Evolutionary conservation across 2,888 invertebrate genomes (phyloP), one percentile per base, ranked within the genome.

Genomic region (Patella pellucida): DNA sequence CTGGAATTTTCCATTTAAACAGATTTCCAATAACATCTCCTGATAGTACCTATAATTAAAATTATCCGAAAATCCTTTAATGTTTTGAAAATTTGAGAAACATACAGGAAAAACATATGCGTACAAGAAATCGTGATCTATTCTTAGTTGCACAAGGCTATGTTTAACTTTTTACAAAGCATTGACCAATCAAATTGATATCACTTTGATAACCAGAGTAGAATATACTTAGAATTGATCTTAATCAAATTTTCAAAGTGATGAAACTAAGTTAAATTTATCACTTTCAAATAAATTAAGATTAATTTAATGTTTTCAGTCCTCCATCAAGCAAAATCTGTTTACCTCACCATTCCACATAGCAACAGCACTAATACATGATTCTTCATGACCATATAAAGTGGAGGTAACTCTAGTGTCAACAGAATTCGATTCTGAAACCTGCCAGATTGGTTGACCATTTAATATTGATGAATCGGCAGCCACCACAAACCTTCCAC

Each of bases 11-110:
- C 78, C 78, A 78, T 14, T 27, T 16, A 56, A 71, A 71, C 52
- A 78, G 69, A 54, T 73, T 62, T 14, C 78, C 78, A 11, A 51
- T 54, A 3, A 69, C 27, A 15, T 78, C 76, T 11, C 76, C 76
- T 7, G 73, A 71, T 67, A 72, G 69, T 14, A 74, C 68, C 78
- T 78, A 69, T 1, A 52, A 52, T 3, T 2, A 67, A 27, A 16
- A 23, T 11, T 23, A 51, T n/a, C n/a, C 5, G 70, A 71, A 19
- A 23, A 72, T 23, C 15, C n/a, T 52, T 27, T 11, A 19, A 27
- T 23, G n/a, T n/a, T 41, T 19, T 16, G 14, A 68, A n/a, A 3
- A 73, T 31, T 12, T 27, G 4, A 41, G 27, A 54, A 3, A 3
- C 19, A 72, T 12, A 27, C 7, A 69, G 19, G 11, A 27, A 27